A percentile compares a stretch with the other conserved stretches of the same genome.
phyloP scores from a whole-genome alignment of 2,888 invertebrate genomes.

The Ochropleura plecta region DNA sequence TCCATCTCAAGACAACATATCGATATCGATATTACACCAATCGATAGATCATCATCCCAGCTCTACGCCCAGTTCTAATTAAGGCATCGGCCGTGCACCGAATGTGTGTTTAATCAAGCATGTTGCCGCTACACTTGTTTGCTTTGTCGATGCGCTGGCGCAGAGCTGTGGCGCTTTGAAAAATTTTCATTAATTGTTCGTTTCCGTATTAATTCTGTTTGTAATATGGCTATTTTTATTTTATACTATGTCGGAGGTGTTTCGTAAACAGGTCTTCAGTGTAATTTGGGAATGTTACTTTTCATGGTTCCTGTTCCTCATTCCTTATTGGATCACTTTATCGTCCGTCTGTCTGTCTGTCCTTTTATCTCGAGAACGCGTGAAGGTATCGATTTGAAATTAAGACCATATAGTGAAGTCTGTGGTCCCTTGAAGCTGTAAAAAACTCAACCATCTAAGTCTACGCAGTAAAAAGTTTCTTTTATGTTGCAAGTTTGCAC shows the following conservation, averaged over 20 bases:
- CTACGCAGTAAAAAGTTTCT: too few relatives aligned
- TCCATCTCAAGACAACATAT: background rate
- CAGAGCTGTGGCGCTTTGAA: constrained; percentile 60
- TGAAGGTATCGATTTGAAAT: too few relatives aligned
- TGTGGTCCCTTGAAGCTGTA: too few relatives aligned
- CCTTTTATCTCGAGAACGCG: too few relatives aligned
- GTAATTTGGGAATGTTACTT: constrained; percentile 13
- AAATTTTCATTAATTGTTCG: constrained; percentile 54
- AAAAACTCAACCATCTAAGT: too few relatives aligned
- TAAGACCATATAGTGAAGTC: too few relatives aligned
- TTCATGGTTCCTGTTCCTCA: background rate
- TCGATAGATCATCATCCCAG: constrained; percentile 31
- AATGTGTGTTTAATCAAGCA: constrained; percentile 89
- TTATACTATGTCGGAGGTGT: constrained; percentile 1
- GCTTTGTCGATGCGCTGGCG: constrained; percentile 81
- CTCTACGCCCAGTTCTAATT: constrained; percentile 82
- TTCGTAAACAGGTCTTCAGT: constrained; percentile 34
- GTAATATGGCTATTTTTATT: constrained; percentile 32
- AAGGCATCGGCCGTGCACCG: constrained; percentile 88
- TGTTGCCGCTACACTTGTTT: constrained; percentile 83
- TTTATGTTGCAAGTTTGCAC: too few relatives aligned
- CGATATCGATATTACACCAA: constrained; percentile 20
- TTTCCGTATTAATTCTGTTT: constrained; percentile 55
- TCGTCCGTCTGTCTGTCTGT: too few relatives aligned
- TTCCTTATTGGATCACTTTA: too few relatives aligned